Evolutionary conservation across 2,888 invertebrate species (phyloP), one percentile per base, ranked within the genome.

Genomic region (Agapostemon virescens): DNA sequence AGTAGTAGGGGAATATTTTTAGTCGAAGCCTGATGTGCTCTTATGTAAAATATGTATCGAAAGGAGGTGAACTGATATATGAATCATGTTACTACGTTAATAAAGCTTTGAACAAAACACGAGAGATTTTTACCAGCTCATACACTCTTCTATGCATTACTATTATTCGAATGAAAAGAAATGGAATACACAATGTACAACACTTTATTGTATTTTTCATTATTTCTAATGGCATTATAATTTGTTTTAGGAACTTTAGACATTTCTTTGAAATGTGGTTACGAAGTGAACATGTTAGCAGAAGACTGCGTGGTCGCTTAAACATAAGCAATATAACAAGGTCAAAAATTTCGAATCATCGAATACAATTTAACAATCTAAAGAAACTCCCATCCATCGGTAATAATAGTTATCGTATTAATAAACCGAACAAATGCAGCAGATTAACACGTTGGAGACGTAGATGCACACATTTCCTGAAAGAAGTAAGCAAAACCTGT

Each of bases 301-400:
- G 92, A 86, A 91, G 92, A 88, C 90, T 92, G 84, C 90, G 92
- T 74, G 92, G 92, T 75, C 91, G 92, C 82, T 87, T 92, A 71
- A 85, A 86, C 69, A 87, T 90, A 73, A 84, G 88, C 77, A 86
- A 84, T 82, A 84, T 86, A 73, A 79, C 90, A 40, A 79, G 84
- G 66, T 85, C 86, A 52, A 92, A 91, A 83, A 83, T 87, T 80
- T 85, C 89, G 6, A 84, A 86, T 68, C 87, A 88, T 68, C 85
- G 91, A 77, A 87, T 90, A 38, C 92, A 91, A 79, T 85, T 89
- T 20, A 89, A 89, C 42, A 83, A 88, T 61, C 90, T 90, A 9
- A 88, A 92, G 30, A 92, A 92, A 84, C 87, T 91, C 76, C 88
- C 90, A 69, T 87, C 90, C 17, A 88, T 90, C 61, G 90, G 88